Evolutionary conservation across 2,113 vertebrate species (phyloP), one percentile per base, ranked within the genome.

Genomic region (Burhinus bistriatus): DNA sequence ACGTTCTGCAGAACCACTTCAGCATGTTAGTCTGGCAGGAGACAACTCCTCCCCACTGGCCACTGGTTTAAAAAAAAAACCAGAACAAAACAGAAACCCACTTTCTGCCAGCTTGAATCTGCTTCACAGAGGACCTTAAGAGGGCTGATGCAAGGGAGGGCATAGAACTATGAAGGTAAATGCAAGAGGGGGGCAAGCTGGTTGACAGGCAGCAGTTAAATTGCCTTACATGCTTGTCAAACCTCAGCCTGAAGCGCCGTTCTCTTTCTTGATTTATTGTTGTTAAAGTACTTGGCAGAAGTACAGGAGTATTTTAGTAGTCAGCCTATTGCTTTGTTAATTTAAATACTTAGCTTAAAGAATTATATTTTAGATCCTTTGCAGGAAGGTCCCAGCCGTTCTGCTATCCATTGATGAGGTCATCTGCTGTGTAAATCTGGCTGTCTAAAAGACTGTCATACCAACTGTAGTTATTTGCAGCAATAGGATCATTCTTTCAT

Each of bases 221-320:
- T 62, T 84, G 34, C 57, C 59, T 82, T 82, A 84, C 42, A 27
- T 44, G 57, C 45, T 82, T 90, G 90, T 95, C 82, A 79, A 55
- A 61, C 19, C 12, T 10, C 52, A 91, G 26, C 51, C 69, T 83
- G 78, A 93, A 90, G 59, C 27, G 3, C 73, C 91, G 44, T 81
- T 83, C 73, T 88, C 16, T 85, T 90, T 71, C 57, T 79, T 89
- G 73, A 87, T 95, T 89, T 95, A 95, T 40, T 82, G 66, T 87
- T 92, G n/a, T 78, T 95, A 26, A 17, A 61, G 44, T 89, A 89
- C 54, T 92, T 92, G 72, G 90, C 76, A 91, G 76, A 94, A 79
- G 29, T 62, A 89, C 83, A 75, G 65, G n/a, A 71, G 29, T 82
- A 51, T 95, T 92, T 83, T 89, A 89, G 75, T 65, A 84, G 66